A percentile compares a stretch with the other conserved stretches of the same genome.
phyloP scores from a whole-genome alignment of 2,113 vertebrate genomes.

The Grammomys surdaster region DNA sequence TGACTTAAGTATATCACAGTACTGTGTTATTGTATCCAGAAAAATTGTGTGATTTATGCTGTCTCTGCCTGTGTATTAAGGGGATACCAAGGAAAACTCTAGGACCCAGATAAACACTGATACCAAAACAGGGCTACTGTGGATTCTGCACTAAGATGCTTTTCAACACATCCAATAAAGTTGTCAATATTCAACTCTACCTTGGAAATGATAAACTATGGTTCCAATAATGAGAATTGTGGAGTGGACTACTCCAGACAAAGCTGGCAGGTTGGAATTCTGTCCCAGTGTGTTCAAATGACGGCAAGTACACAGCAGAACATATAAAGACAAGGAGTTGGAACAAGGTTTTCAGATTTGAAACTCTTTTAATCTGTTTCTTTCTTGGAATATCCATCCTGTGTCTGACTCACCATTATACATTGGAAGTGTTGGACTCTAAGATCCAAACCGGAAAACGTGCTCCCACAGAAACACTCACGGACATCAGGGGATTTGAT shows the following conservation, averaged over 20 bases:
- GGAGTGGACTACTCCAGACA: not conserved
- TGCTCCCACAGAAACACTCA: no score
- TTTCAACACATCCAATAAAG: not conserved
- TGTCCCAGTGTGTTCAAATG: not conserved
- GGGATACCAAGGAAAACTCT: not conserved
- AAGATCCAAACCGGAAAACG: no score
- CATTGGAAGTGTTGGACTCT: no score
- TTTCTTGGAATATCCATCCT: not conserved
- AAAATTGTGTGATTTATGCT: not conserved
- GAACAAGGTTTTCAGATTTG: not conserved
- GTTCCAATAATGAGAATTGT: not conserved
- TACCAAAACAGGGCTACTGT: not conserved
- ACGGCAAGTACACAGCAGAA: accelerated
- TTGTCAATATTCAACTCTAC: no score
- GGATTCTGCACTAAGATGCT: not conserved
- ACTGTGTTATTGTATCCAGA: not conserved
- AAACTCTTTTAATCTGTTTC: not conserved
- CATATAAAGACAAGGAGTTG: not conserved
- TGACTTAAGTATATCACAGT: not conserved
- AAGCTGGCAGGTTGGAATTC: not conserved
- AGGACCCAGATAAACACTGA: not conserved
- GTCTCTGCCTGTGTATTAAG: not conserved
- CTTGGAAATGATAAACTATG: not conserved
- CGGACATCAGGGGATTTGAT: no score
- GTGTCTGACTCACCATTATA: not conserved